A percentile compares a stretch with the other conserved stretches of the same genome.
Conservation (phyloP, 2,113 vertebrate genomes). For the Probosciger aterrimus region DNA sequence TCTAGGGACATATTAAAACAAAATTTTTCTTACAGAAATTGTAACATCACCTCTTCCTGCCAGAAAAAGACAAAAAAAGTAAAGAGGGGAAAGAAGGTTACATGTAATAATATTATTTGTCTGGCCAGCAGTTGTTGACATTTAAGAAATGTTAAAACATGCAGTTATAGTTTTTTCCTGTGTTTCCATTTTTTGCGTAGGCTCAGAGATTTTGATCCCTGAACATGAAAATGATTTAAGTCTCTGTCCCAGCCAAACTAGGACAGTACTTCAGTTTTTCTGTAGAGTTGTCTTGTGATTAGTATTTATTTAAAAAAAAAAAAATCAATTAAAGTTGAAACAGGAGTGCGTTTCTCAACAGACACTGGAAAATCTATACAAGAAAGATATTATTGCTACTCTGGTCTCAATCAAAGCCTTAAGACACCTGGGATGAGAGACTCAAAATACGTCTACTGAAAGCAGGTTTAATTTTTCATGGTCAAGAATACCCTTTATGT, state of each 20-base stretch:
- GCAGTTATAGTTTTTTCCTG: neutral
- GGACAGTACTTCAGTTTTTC: neutral
- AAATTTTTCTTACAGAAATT: neutral
- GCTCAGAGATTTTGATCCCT: neutral
- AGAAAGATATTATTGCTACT: neutral
- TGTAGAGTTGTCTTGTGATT: neutral
- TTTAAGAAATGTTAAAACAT: neutral
- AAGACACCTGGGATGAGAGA: neutral
- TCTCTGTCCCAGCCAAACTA: neutral
- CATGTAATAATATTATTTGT: neutral
- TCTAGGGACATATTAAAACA: neutral
- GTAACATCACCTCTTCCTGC: neutral
- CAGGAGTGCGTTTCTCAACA: neutral
- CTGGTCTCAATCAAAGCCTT: neutral
- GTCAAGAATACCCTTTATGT: neutral
- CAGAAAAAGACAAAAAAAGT: no score
- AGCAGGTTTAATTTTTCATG: neutral
- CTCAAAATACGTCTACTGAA: neutral
- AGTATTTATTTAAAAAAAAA: neutral
- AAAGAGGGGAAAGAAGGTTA: rapidly evolving
- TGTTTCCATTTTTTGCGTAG: neutral
- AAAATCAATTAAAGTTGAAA: neutral
- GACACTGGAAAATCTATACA: neutral
- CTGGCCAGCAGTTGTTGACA: neutral
- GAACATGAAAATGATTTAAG: neutral